These are phyloP conservation scores for Siniperca undulata DNA, from an alignment of 2,797 vertebrate genomes.

Conservation along the genomic window DNA sequence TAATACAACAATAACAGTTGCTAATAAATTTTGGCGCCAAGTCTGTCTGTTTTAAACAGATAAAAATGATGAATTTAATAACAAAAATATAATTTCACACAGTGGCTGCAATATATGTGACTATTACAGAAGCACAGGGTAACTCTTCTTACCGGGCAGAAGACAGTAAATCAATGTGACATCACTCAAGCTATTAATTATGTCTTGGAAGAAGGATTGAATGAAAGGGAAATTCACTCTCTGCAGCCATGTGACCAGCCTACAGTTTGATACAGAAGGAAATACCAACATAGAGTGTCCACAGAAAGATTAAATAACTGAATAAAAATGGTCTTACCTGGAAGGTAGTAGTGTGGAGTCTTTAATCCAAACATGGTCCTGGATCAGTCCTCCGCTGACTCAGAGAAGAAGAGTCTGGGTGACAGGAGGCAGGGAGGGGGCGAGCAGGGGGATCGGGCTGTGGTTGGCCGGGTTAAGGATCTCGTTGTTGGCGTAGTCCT, in stretches of 20 bases:
- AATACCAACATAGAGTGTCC: conserved; percentile 13
- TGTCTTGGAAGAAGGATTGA: conserved; percentile 47
- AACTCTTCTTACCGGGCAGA: conserved; percentile 33
- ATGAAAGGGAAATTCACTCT: conserved; percentile 46
- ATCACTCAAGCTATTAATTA: conserved; percentile 55
- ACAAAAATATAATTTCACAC: background rate
- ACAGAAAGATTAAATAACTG: background rate
- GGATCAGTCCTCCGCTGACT: conserved; percentile 45
- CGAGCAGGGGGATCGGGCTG: conserved; percentile 28
- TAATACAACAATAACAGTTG: background rate
- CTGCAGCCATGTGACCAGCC: conserved; percentile 34
- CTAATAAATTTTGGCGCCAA: background rate
- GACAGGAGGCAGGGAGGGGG: conserved; percentile 19
- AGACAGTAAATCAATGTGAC: conserved; percentile 58
- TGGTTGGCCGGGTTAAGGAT: conserved; percentile 62
- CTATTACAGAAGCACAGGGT: background rate
- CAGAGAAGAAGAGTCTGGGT: conserved; percentile 34
- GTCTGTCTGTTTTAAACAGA: conserved; percentile 11
- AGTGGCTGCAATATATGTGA: background rate
- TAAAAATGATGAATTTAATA: conserved; percentile 12
- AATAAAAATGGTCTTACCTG: conserved; percentile 85
- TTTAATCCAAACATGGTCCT: conserved; percentile 94
- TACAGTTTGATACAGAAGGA: conserved; percentile 3
- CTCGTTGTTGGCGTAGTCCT: conserved; percentile 76
- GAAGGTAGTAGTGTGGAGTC: conserved; percentile 91